Conservation (phyloP, 2,797 vertebrate genomes). For the Protonibea diacanthus region DNA sequence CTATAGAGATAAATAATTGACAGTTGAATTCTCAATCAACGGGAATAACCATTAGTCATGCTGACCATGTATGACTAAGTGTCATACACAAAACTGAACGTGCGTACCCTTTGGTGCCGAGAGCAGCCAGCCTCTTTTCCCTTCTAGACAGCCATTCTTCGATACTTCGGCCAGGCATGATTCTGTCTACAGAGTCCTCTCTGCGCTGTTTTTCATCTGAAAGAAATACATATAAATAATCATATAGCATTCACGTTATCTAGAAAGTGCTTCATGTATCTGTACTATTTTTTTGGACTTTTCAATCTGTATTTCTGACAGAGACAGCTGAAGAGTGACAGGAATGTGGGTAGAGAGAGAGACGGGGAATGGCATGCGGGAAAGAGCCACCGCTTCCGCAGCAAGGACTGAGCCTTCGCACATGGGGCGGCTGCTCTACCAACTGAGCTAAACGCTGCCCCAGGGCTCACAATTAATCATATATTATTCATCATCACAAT, state of each 20-base stretch:
- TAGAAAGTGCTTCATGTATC: background rate
- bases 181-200: slow-evolving; percentile 77
- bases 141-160: slow-evolving; percentile 93
- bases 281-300: no score
- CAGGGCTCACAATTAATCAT: no score
- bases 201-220: slow-evolving; percentile 87
- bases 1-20: slow-evolving; percentile 73
- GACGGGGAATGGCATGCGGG: no score
- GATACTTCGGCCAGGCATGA: slow-evolving; percentile 74
- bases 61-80: slow-evolving; percentile 32
- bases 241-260: background rate
- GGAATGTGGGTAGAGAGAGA: no score
- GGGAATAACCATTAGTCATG: slow-evolving; percentile 42
- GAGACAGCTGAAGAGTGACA: no score
- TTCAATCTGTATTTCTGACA: no score
- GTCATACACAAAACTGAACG: slow-evolving; percentile 32
- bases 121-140: slow-evolving; percentile 83
- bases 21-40: slow-evolving; percentile 53
- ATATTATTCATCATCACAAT: no score
- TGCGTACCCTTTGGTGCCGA: slow-evolving; percentile 86
- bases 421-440: no score
- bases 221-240: slow-evolving; percentile 9
- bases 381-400: no score
- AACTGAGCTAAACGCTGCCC: no score
- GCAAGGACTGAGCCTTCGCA: no score